Base-by-base conservation (phyloP, 2,797 vertebrate species). In the Parotocinclus haroldoi region DNA sequence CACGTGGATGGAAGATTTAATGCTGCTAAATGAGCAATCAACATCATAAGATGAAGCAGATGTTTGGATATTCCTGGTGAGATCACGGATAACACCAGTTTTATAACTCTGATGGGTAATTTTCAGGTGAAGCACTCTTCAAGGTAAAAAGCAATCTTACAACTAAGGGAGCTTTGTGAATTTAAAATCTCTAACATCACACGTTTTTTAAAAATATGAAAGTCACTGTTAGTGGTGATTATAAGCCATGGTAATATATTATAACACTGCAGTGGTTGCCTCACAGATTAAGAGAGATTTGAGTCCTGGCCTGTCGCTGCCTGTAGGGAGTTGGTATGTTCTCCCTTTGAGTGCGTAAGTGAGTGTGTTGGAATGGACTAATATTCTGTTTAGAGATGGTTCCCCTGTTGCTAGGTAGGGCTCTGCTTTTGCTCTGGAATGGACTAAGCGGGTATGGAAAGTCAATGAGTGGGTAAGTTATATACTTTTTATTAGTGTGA, bases 1-100 rank as follows among this genome's bases (percentile, higher is more conserved):
- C 36, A 46, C 13, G 45, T 18, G 54, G 4, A 37, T 45, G 16
- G 36, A 66, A 61, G 39, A 66, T 54, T 12, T 42, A 36, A 40
- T 18, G 42, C 56, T 60, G 39, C 16, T 42, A 54, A 16, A 12
- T 65, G 56, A 58, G 57, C 18, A 44, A 27, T 45, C 54, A 19
- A 45, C 53, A 58, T 37, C 50, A n/a, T 46, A 39, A 17, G n/a
- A 57, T 45, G 63, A 59, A 60, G 57, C 56, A 60, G 48, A 53
- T 46, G 66, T 59, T 27, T 68, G 10, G n/a, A 52, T 12, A 52
- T 45, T 37, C 55, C 16, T 3, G 12, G 54, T 58, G 55, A 58
- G 56, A 52, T 58, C 56, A 66, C 40, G 46, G 46, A 59, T 67
- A 16, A 58, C n/a, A 50, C 19, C 40, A 40, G 40, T 18, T 59